Percentiles rank a stretch among this genome's conserved stretches.
Conservation (phyloP, 1,140 invertebrate genomes). For the Pemphigus obesinymphae region DNA sequence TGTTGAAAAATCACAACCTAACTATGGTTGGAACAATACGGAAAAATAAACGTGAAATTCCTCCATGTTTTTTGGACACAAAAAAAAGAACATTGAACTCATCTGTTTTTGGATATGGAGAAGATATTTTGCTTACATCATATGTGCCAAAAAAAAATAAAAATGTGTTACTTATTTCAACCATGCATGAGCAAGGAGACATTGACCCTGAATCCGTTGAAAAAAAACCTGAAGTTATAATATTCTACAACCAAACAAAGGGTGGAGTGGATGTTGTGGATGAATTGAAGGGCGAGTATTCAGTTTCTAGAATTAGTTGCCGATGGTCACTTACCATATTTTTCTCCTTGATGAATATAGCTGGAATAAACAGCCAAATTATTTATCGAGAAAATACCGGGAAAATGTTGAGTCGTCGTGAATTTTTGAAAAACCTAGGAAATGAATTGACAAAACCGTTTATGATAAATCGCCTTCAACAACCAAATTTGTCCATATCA, state of each 20-base stretch:
- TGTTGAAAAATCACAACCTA: slow-evolving; percentile 43
- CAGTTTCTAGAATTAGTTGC: too few species aligned
- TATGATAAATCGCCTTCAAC: background rate
- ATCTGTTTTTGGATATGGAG: slow-evolving; percentile 16
- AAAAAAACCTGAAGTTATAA: slow-evolving; percentile 48
- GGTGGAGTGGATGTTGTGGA: too few species aligned
- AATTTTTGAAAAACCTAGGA: slow-evolving; percentile 2
- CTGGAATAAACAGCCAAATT: slow-evolving; percentile 36
- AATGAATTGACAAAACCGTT: background rate
- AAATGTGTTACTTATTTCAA: slow-evolving; percentile 48
- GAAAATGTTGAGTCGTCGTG: background rate
- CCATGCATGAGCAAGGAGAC: slow-evolving; percentile 45
- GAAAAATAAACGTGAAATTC: slow-evolving; percentile 49
- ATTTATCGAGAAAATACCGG: slow-evolving; percentile 4
- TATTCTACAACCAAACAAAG: too few species aligned
- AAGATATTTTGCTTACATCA: slow-evolving; percentile 41
- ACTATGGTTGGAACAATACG: slow-evolving; percentile 48
- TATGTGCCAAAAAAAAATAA: slow-evolving; percentile 46
- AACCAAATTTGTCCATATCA: background rate
- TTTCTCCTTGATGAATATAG: slow-evolving; percentile 25
- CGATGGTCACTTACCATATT: slow-evolving; percentile 43
- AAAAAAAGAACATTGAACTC: slow-evolving; percentile 18
- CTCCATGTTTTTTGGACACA: slow-evolving; percentile 42
- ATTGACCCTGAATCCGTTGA: slow-evolving; percentile 44
- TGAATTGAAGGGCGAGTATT: too few species aligned